Percentiles rank a stretch among this genome's conserved stretches.
Evolutionary conservation across 2,797 vertebrate genomes (phyloP).

Genomic region (Lycodopsis pacificus): DNA sequence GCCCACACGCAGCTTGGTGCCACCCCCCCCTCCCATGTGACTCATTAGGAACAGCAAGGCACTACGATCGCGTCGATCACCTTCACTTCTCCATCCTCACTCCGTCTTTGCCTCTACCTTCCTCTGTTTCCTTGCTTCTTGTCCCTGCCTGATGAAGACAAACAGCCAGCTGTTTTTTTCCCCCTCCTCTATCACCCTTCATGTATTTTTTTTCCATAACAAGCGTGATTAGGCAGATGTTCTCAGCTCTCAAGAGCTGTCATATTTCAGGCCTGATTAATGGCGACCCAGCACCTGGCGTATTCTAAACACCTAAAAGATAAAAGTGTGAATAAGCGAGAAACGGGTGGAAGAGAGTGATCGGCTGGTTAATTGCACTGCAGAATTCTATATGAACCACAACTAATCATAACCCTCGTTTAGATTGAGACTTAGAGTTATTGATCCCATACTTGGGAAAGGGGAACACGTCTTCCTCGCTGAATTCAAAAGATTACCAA

Average conservation of each 20-base stretch:
- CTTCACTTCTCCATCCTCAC: not conserved
- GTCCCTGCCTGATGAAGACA: constrained; percentile 56
- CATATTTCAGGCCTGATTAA: constrained; percentile 67
- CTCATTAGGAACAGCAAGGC: constrained; percentile 34
- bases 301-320: constrained; percentile 24
- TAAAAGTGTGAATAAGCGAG: constrained; percentile 22
- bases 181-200: constrained; percentile 40
- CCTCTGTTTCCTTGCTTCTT: not conserved
- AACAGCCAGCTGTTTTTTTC: constrained; percentile 45
- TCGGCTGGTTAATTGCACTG: constrained; percentile 23
- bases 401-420: constrained; percentile 24
- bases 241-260: constrained; percentile 65
- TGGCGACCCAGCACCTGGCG: constrained; percentile 64
- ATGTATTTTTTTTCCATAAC: constrained; percentile 67
- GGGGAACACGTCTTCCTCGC: constrained; percentile 12
- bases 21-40: constrained; percentile 33
- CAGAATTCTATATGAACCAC: constrained; percentile 25
- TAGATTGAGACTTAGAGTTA: constrained; percentile 16
- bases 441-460: constrained; percentile 30
- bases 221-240: constrained; percentile 77
- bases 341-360: not conserved
- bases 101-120: not conserved
- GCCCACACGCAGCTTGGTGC: constrained; percentile 30
- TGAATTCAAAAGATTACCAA: constrained; percentile 45
- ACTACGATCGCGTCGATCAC: not conserved